Percentiles rank a stretch among this genome's conserved stretches.
phyloP scores from a whole-genome alignment of 1,140 invertebrate genomes.

The Euwallacea fornicatus region DNA sequence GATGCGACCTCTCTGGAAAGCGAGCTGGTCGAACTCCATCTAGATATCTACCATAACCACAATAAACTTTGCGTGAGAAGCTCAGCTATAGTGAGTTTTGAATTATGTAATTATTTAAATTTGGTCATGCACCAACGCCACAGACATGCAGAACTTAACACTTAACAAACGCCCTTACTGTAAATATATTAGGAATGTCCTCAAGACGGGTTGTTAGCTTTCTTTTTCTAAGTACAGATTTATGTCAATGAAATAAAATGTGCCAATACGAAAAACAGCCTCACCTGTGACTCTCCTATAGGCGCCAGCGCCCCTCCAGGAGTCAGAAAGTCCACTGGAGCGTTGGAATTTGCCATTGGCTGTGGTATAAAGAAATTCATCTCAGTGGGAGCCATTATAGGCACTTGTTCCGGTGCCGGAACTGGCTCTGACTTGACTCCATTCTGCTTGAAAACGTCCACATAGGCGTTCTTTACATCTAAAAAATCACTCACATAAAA shows the following conservation, averaged over 20 bases:
- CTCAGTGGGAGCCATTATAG: slow-evolving; percentile 50
- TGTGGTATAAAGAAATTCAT: slow-evolving; percentile 59
- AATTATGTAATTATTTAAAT: too few relatives aligned
- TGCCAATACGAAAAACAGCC: background rate
- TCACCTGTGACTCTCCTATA: slow-evolving; percentile 39
- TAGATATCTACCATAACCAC: slow-evolving; percentile 63
- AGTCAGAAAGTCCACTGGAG: slow-evolving; percentile 61
- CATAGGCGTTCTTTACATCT: slow-evolving; percentile 79
- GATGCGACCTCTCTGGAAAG: slow-evolving; percentile 64
- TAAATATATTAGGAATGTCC: background rate
- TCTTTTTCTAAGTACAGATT: slow-evolving; percentile 21
- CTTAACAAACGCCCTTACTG: background rate
- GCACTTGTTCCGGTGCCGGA: slow-evolving; percentile 49
- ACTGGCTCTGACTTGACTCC: slow-evolving; percentile 57
- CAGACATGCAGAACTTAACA: background rate
- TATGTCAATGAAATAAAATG: slow-evolving; percentile 11
- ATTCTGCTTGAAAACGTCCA: slow-evolving; percentile 81
- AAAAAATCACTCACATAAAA: background rate
- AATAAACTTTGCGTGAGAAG: slow-evolving; percentile 48
- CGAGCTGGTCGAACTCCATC: slow-evolving; percentile 65
- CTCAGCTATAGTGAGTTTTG: background rate
- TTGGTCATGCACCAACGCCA: too few relatives aligned
- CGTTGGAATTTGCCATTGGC: slow-evolving; percentile 60
- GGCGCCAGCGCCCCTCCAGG: slow-evolving; percentile 46
- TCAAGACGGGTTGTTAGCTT: slow-evolving; percentile 23